These are phyloP conservation scores for Drosophila formosana DNA, from an alignment of 2,888 invertebrate species.

Conservation along the genomic window DNA sequence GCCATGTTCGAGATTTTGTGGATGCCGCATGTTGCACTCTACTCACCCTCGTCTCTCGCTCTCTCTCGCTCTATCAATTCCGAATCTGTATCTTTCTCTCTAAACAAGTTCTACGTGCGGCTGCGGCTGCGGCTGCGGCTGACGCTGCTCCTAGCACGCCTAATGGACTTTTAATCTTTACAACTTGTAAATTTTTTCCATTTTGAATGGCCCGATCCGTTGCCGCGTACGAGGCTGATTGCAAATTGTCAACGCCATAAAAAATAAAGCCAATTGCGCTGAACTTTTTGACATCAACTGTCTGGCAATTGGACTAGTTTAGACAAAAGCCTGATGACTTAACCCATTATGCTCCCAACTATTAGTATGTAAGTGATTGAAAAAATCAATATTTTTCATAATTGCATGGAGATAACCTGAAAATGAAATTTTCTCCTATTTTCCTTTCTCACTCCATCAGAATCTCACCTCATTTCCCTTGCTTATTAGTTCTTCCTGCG, in stretches of 20 bases:
- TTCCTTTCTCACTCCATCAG: neutral
- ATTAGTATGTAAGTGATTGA: neutral
- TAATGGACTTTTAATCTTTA: slow-evolving; percentile 81
- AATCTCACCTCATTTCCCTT: slow-evolving; percentile 28
- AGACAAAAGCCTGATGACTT: slow-evolving; percentile 38
- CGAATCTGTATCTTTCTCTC: slow-evolving; percentile 10
- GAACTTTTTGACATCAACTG: slow-evolving; percentile 46
- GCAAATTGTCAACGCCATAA: slow-evolving; percentile 66
- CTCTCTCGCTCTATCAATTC: slow-evolving; percentile 6
- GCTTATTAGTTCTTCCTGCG: slow-evolving; percentile 35
- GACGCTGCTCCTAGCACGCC: slow-evolving; percentile 47
- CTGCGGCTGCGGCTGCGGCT: no score
- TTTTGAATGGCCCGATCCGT: slow-evolving; percentile 19
- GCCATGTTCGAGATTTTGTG: slow-evolving; percentile 42
- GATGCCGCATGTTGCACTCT: slow-evolving; percentile 9
- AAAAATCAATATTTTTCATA: neutral
- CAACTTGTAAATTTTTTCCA: slow-evolving; percentile 70
- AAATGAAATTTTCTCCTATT: no score
- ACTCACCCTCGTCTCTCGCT: neutral
- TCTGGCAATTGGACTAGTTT: slow-evolving; percentile 35
- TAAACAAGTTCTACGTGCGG: slow-evolving; percentile 71
- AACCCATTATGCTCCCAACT: slow-evolving; percentile 26
- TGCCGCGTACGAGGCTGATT: slow-evolving; percentile 51
- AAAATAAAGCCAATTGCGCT: slow-evolving; percentile 44
- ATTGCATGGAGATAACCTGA: neutral